Percentiles rank a stretch among this genome's conserved stretches.
phyloP scores from a whole-genome alignment of 2,888 invertebrate genomes.

The Nephrotoma appendiculata region DNA sequence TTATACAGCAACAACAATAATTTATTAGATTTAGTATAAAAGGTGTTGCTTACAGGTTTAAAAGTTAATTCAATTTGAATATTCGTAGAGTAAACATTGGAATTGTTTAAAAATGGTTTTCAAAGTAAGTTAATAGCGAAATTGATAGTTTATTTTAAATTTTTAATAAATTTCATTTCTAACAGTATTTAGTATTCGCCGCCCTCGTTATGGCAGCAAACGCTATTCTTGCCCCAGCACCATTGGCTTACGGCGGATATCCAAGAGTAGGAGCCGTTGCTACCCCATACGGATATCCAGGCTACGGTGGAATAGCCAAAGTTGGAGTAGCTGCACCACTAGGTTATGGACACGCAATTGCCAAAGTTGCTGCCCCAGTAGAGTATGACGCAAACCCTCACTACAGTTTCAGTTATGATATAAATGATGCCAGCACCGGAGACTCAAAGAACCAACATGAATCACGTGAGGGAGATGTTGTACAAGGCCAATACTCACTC shows the following conservation, averaged over 20 bases:
- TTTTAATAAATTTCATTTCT: neutral
- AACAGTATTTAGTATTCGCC: neutral
- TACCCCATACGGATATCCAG: slow-evolving; percentile 10
- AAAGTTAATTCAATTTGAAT: neutral
- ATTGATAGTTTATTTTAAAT: neutral
- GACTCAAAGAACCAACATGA: slow-evolving; percentile 37
- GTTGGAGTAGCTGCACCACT: slow-evolving; percentile 17
- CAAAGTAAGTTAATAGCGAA: neutral
- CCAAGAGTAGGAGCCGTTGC: slow-evolving; percentile 9
- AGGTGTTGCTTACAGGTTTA: neutral
- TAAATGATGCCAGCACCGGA: slow-evolving; percentile 29
- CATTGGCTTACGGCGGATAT: slow-evolving; percentile 18
- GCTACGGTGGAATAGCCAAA: slow-evolving; percentile 15
- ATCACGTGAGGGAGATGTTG: slow-evolving; percentile 40
- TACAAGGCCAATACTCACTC: slow-evolving; percentile 33
- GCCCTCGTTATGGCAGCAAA: neutral
- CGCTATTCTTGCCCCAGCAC: slow-evolving; percentile 16
- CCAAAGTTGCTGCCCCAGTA: slow-evolving; percentile 14
- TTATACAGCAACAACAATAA: neutral
- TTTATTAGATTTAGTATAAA: neutral
- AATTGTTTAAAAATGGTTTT: neutral
- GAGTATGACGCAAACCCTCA: slow-evolving; percentile 21
- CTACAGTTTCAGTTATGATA: slow-evolving; percentile 29
- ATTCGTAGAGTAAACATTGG: neutral
- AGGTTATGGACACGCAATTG: slow-evolving; percentile 5